Conservation (phyloP, 1,140 invertebrate species). For the Tetramorium alpestre region DNA sequence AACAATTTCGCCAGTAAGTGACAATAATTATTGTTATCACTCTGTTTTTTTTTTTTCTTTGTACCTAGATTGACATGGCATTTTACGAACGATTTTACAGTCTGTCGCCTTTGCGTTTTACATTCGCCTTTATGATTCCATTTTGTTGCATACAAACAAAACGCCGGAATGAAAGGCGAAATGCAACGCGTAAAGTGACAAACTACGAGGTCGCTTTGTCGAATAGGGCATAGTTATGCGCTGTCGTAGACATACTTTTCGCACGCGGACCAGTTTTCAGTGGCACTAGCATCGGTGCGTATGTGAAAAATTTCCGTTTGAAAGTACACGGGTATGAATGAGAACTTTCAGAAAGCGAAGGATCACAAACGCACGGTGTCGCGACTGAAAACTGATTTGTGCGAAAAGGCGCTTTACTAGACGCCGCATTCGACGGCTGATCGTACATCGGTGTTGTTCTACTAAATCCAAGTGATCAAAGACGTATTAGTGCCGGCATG, state of each 20-base stretch:
- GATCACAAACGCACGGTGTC: background rate
- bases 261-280: constrained; percentile 34
- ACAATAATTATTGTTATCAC: background rate
- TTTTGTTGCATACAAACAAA: background rate
- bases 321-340: constrained; percentile 11
- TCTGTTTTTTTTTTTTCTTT: background rate
- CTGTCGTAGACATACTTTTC: constrained; percentile 38
- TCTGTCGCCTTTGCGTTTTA: constrained; percentile 18
- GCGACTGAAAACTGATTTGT: constrained; percentile 25
- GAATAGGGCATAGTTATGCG: constrained; percentile 17
- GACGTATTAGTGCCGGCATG: constrained; percentile 22
- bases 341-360: constrained; percentile 40
- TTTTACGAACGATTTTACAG: constrained; percentile 23
- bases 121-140: constrained; percentile 3
- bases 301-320: background rate
- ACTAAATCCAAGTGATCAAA: constrained; percentile 14
- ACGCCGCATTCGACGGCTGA: constrained; percentile 19
- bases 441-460: constrained; percentile 7
- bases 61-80: constrained; percentile 24
- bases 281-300: background rate
- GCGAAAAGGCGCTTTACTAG: constrained; percentile 35
- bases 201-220: constrained; percentile 21
- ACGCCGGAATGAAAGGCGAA: constrained; percentile 1
- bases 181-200: constrained; percentile 15
- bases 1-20: background rate